Percentiles rank a stretch among this genome's conserved stretches.
Conservation (phyloP, 2,113 vertebrate genomes). For the Alces alces region DNA sequence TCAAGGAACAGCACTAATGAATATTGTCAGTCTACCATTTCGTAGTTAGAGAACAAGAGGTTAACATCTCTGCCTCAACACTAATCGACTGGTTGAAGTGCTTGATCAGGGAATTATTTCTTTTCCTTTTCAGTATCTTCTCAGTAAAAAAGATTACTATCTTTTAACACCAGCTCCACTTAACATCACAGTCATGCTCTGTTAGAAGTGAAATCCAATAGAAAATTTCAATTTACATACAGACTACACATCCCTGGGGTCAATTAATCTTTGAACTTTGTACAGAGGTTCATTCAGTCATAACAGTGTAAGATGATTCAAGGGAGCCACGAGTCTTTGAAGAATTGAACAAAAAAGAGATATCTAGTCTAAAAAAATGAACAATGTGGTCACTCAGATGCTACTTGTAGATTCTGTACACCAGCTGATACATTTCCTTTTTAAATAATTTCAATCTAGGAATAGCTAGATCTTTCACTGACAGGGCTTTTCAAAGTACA, state of each 20-base stretch:
- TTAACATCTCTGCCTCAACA: conserved; percentile 14
- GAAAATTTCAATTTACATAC: conserved; percentile 17
- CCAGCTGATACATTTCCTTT: neutral
- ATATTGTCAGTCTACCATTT: conserved; percentile 20
- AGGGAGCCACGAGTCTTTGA: conserved; percentile 11
- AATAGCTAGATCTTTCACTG: neutral
- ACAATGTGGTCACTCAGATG: neutral
- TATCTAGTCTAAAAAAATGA: neutral
- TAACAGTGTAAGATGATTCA: conserved; percentile 42
- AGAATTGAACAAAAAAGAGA: neutral
- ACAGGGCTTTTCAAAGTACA: neutral
- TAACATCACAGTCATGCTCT: neutral
- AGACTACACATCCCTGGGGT: neutral
- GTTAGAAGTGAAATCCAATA: neutral
- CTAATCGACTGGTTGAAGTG: conserved; percentile 43
- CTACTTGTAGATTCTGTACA: neutral
- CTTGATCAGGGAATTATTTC: neutral
- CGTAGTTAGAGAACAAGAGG: neutral
- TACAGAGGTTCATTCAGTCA: conserved; percentile 16
- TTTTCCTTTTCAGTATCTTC: neutral
- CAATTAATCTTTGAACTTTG: conserved; percentile 44
- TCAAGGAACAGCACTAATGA: conserved; percentile 23
- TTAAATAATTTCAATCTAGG: neutral
- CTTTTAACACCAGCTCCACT: neutral
- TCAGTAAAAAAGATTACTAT: conserved; percentile 6